A percentile compares a stretch with the other conserved stretches of the same genome.
phyloP scores from a whole-genome alignment of 2,113 vertebrate species.

The Lanius ludovicianus region DNA sequence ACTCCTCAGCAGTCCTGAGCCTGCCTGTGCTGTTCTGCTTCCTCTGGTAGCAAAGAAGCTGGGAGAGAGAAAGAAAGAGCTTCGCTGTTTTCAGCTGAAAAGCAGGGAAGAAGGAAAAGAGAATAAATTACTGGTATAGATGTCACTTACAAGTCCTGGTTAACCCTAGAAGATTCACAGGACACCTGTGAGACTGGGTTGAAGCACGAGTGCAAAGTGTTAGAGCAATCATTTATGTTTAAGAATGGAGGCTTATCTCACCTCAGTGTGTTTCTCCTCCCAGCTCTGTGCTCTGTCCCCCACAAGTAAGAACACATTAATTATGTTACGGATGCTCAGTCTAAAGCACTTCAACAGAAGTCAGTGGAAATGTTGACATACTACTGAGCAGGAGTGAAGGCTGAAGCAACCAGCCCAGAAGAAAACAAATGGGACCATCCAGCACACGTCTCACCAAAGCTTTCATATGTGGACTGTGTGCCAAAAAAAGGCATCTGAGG shows the following conservation, averaged over 20 bases:
- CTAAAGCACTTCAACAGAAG: not conserved
- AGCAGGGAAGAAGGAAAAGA: not conserved
- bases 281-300: not conserved
- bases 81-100: not conserved
- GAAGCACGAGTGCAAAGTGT: not conserved
- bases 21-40: not conserved
- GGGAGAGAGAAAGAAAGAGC: not conserved
- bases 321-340: not conserved
- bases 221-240: not conserved
- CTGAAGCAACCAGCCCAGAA: not conserved
- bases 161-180: not conserved
- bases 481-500: not conserved
- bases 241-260: not conserved
- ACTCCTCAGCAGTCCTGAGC: not conserved
- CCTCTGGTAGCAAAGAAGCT: not conserved
- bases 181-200: not conserved
- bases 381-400: not conserved
- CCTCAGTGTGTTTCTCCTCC: not conserved
- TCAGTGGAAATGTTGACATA: not conserved
- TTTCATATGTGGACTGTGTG: not conserved
- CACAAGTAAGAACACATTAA: not conserved
- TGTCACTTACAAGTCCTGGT: not conserved
- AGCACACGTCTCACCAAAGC: not conserved
- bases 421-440: not conserved
- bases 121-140: not conserved